phyloP scores from a whole-genome alignment of 2,888 invertebrate genomes.

The Lasioglossum figueresi region DNA sequence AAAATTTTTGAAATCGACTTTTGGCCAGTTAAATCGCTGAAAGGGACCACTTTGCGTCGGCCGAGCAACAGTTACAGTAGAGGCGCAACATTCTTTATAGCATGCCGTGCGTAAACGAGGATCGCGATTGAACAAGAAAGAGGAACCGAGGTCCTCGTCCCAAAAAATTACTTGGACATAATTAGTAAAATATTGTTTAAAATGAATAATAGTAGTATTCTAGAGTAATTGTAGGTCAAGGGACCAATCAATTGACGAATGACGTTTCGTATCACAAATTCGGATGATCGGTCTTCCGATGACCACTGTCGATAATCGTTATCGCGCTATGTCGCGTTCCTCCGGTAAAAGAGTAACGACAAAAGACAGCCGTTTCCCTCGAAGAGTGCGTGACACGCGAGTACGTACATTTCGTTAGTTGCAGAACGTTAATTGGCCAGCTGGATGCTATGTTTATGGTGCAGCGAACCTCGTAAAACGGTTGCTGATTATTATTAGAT shows the following conservation, averaged over 20 bases:
- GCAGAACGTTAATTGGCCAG: conserved; percentile 74
- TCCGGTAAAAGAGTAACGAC: neutral
- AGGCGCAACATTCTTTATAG: neutral
- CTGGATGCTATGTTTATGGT: conserved; percentile 72
- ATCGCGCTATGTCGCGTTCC: neutral
- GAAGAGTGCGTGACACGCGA: conserved; percentile 49
- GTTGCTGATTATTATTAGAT: conserved; percentile 77
- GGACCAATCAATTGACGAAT: neutral
- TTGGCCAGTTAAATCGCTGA: no score
- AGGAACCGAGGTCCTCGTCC: no score
- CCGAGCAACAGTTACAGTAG: neutral
- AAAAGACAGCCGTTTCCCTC: neutral
- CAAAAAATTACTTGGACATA: no score
- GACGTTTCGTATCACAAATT: no score
- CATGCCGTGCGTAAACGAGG: neutral
- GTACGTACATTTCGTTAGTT: conserved; percentile 57
- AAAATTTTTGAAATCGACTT: no score
- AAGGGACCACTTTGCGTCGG: no score
- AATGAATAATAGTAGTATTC: no score
- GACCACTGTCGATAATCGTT: neutral
- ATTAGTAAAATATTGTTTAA: no score
- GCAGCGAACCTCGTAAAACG: conserved; percentile 70
- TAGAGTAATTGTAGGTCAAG: no score
- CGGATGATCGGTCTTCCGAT: neutral
- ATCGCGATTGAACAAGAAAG: neutral